Conservation (phyloP, 1,140 invertebrate species). For the Palaemon carinicauda region DNA sequence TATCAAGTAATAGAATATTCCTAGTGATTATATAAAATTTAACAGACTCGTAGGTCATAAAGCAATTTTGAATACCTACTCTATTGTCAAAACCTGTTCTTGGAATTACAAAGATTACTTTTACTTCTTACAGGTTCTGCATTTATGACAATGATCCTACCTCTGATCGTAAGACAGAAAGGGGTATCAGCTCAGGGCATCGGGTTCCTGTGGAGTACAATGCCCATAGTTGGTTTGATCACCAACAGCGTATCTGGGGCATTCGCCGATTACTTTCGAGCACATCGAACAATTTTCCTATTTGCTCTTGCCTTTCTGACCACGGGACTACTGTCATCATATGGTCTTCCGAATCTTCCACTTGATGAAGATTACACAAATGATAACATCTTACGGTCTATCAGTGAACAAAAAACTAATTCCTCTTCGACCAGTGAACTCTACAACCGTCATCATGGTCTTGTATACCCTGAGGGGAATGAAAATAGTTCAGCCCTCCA, state of each 20-base stretch:
- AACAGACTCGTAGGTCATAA: not conserved
- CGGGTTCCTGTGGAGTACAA: slow-evolving; percentile 13
- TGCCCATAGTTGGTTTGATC: slow-evolving; percentile 27
- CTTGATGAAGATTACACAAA: not conserved
- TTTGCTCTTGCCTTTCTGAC: not conserved
- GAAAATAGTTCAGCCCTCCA: no score
- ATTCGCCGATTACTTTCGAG: slow-evolving; percentile 22
- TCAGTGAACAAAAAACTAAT: no score
- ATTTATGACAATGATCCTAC: slow-evolving; percentile 5
- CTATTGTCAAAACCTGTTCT: no score
- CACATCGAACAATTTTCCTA: slow-evolving; percentile 15
- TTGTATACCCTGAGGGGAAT: no score
- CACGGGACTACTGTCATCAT: not conserved
- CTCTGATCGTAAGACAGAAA: slow-evolving; percentile 28
- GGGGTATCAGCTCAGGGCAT: slow-evolving; percentile 2
- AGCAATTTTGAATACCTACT: no score
- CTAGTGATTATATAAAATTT: no score
- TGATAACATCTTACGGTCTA: no score
- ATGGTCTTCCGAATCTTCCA: not conserved
- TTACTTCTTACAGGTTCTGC: not conserved
- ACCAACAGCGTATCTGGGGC: slow-evolving; percentile 39
- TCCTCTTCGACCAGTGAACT: no score
- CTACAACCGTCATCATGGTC: no score
- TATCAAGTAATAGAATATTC: no score
- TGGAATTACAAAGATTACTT: not conserved